phyloP scores from a whole-genome alignment of 2,113 vertebrate species.

The Rhinopomastus cyanomelas region DNA sequence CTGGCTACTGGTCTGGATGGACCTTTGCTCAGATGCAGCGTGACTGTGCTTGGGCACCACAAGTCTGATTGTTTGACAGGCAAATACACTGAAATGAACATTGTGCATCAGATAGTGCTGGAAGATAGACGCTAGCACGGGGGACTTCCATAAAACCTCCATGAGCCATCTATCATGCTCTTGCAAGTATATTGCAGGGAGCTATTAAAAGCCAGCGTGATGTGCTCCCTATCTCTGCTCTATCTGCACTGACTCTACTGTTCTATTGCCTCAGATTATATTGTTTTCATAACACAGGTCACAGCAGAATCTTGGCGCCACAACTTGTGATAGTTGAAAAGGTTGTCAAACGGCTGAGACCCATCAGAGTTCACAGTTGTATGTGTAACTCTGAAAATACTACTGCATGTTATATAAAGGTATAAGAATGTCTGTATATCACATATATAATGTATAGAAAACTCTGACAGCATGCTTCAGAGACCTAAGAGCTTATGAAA shows the following conservation, averaged over 20 bases:
- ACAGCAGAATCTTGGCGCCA: constrained; percentile 23
- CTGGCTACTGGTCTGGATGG: not conserved
- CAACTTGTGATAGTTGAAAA: not conserved
- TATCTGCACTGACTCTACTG: not conserved
- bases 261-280: constrained; percentile 20
- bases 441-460: too few species aligned
- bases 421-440: too few species aligned
- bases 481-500: not conserved
- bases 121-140: constrained; percentile 26
- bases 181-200: constrained; percentile 35
- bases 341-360: not conserved
- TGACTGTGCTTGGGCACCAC: not conserved
- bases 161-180: constrained; percentile 4
- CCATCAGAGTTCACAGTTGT: not conserved
- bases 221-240: not conserved
- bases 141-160: constrained; percentile 37
- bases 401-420: too few species aligned
- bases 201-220: not conserved
- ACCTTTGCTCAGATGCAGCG: constrained; percentile 20
- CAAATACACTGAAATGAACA: constrained; percentile 30
- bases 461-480: not conserved
- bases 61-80: constrained; percentile 26
- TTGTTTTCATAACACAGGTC: constrained; percentile 51
- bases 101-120: constrained; percentile 50
- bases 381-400: not conserved